Conservation (phyloP, 2,888 invertebrate genomes). For the Trichogramma evanescens region DNA sequence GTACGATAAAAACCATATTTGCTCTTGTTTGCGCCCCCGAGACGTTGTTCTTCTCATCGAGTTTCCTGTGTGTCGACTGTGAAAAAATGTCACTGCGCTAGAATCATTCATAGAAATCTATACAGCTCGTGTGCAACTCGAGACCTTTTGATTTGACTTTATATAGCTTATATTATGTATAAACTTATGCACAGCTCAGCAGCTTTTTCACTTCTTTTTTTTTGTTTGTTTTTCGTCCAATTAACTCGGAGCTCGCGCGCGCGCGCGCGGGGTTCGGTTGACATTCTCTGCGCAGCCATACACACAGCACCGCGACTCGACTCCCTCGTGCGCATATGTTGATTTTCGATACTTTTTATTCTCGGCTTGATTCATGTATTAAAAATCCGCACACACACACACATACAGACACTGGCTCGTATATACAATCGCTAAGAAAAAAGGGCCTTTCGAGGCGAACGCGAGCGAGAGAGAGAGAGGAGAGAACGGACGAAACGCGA, state of each 20-base stretch:
- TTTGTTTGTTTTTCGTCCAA: constrained; percentile 7
- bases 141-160: constrained; percentile 20
- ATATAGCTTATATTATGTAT: background rate
- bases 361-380: constrained; percentile 6
- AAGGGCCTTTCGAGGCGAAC: too few species aligned
- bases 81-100: constrained; percentile 6
- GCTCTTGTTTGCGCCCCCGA: background rate
- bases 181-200: too few species aligned
- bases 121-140: constrained; percentile 13
- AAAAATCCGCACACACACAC: too few species aligned
- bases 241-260: constrained; percentile 12
- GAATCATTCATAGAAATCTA: constrained; percentile 18
- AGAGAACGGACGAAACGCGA: constrained; percentile 31
- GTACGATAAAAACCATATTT: constrained; percentile 10
- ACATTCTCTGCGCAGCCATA: background rate
- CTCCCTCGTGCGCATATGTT: background rate
- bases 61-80: background rate
- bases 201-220: too few species aligned
- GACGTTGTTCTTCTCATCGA: background rate
- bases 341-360: background rate
- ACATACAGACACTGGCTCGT: too few species aligned
- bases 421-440: too few species aligned
- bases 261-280: too few species aligned
- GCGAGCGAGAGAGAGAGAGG: too few species aligned
- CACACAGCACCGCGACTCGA: background rate